phyloP scores from a whole-genome alignment of 1,140 invertebrate genomes.

The Neomicropteryx cornuta region DNA sequence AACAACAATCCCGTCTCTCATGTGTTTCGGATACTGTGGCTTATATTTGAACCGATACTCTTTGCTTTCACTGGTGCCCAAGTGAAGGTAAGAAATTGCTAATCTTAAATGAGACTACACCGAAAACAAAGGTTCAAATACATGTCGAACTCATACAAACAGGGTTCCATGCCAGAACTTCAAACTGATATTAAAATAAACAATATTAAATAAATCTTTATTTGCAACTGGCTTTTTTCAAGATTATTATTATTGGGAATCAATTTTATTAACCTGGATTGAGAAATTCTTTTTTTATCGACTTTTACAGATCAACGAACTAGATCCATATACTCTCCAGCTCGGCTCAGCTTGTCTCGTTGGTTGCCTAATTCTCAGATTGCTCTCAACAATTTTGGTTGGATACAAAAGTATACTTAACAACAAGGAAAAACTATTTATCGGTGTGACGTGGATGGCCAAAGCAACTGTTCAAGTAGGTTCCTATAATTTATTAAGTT shows the following conservation, averaged over 20 bases:
- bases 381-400: constrained; percentile 50
- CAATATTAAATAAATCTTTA: too few relatives aligned
- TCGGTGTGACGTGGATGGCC: constrained; percentile 79
- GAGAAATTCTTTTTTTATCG: too few relatives aligned
- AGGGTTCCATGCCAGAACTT: too few relatives aligned
- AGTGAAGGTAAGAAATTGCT: constrained; percentile 48
- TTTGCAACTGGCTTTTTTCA: too few relatives aligned
- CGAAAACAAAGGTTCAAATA: too few relatives aligned
- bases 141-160: too few relatives aligned
- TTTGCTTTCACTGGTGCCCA: constrained; percentile 82
- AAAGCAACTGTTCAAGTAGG: constrained; percentile 86
- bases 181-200: too few relatives aligned
- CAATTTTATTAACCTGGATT: too few relatives aligned
- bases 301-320: constrained; percentile 44
- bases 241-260: too few relatives aligned
- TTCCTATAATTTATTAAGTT: too few relatives aligned
- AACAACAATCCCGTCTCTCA: constrained; percentile 73
- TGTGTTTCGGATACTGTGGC: constrained; percentile 79
- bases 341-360: constrained; percentile 48
- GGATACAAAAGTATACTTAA: constrained; percentile 69
- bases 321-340: constrained; percentile 51
- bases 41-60: constrained; percentile 82
- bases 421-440: constrained; percentile 78
- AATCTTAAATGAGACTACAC: too few relatives aligned
- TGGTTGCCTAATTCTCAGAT: constrained; percentile 45